A percentile compares a stretch with the other conserved stretches of the same genome.
phyloP scores from a whole-genome alignment of 2,113 vertebrate species.

The Petromus typicus region DNA sequence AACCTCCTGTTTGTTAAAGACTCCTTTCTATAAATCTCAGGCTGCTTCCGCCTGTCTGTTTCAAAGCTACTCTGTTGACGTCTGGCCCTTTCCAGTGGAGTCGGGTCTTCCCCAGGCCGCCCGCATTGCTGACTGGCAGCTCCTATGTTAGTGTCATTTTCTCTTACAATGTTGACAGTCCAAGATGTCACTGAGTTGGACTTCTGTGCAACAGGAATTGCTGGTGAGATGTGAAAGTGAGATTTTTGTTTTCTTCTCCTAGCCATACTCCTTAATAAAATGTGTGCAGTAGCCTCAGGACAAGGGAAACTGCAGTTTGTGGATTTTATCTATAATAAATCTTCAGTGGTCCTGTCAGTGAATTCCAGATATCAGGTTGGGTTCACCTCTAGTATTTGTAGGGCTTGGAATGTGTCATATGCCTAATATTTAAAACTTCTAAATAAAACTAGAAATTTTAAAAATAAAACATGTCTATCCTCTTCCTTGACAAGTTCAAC shows the following conservation, averaged over 20 bases:
- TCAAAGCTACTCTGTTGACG: background rate
- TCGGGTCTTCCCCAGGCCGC: background rate
- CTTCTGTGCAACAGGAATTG: background rate
- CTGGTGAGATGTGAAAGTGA: background rate
- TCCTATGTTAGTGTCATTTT: background rate
- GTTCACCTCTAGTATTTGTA: background rate
- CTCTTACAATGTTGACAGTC: background rate
- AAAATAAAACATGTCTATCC: background rate
- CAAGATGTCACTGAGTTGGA: background rate
- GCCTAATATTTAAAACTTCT: background rate
- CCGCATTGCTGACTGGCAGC: background rate
- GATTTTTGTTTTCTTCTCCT: background rate
- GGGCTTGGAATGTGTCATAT: too few species aligned
- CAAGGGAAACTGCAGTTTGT: background rate
- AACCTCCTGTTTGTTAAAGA: background rate
- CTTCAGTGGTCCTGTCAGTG: background rate
- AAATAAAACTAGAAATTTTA: background rate
- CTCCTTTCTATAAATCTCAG: conserved; percentile 13
- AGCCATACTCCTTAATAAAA: conserved; percentile 1
- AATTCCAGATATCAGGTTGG: background rate
- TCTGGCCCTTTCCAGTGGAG: background rate
- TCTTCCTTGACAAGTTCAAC: background rate
- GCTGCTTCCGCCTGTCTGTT: background rate
- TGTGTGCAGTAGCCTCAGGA: background rate
- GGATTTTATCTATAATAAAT: background rate